Percentiles rank a stretch among this genome's conserved stretches.
Evolutionary conservation across 2,113 vertebrate genomes (phyloP).

Genomic region (Nyctereutes procyonoides): DNA sequence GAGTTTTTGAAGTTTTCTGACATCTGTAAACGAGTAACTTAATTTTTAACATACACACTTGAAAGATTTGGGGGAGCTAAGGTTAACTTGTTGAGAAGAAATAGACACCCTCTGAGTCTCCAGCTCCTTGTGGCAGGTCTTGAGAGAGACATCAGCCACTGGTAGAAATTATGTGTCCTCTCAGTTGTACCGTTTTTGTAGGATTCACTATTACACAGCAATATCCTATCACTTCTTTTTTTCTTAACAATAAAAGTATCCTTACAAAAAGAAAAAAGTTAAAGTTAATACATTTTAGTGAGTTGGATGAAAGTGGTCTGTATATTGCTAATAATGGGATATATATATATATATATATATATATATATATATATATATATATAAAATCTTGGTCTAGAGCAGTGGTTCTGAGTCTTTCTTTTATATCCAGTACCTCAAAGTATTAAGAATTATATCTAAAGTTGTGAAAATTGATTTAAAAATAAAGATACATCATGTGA

Average conservation of each 20-base stretch:
- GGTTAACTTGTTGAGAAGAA: conserved; percentile 9
- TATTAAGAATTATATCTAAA: conserved; percentile 34
- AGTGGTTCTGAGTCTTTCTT: conserved; percentile 25
- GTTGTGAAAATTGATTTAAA: conserved; percentile 49
- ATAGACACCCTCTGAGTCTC: background rate
- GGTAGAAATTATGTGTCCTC: background rate
- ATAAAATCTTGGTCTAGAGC: background rate
- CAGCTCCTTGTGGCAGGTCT: background rate
- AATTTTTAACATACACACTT: conserved; percentile 36
- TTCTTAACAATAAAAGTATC: conserved; percentile 12
- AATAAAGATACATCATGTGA: background rate
- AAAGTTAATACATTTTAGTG: background rate
- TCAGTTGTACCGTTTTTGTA: conserved; percentile 11
- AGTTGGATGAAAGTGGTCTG: background rate
- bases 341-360: background rate
- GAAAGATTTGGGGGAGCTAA: conserved; percentile 34
- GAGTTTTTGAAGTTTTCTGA: conserved; percentile 31
- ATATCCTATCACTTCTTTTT: background rate
- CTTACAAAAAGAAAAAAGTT: conserved; percentile 12
- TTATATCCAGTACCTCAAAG: background rate
- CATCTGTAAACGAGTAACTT: conserved; percentile 17
- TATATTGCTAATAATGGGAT: background rate
- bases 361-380: background rate
- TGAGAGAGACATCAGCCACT: background rate
- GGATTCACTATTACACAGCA: background rate